Conservation (phyloP, 1,140 invertebrate genomes). For the Eurosta solidaginis region DNA sequence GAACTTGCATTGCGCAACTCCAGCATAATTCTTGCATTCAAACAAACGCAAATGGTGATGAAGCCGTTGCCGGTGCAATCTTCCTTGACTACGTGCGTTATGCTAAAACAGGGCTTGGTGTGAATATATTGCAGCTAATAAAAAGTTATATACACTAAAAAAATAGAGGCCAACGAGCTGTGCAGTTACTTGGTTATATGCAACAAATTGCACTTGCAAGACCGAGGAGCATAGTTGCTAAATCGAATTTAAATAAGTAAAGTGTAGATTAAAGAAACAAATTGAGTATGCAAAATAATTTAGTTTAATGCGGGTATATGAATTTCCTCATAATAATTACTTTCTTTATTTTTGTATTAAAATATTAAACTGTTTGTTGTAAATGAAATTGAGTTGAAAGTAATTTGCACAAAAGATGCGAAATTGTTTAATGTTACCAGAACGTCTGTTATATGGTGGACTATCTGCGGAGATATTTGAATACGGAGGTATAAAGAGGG, state of each 20-base stretch:
- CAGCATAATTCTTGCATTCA: slow-evolving; percentile 19
- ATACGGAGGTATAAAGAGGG: too few species aligned
- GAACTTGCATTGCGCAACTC: neutral
- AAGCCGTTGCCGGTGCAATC: neutral
- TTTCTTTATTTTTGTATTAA: too few species aligned
- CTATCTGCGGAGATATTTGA: too few species aligned
- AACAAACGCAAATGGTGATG: slow-evolving; percentile 4
- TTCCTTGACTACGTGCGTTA: neutral
- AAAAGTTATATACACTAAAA: neutral
- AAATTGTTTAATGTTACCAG: too few species aligned
- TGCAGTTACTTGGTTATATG: neutral
- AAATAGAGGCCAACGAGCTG: neutral
- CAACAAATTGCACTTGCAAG: neutral
- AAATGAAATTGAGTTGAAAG: too few species aligned
- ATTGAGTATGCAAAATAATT: neutral
- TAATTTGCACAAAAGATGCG: too few species aligned
- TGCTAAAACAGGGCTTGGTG: neutral
- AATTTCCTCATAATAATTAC: too few species aligned
- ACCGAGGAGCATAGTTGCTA: neutral
- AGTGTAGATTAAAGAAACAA: neutral
- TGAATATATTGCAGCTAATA: neutral
- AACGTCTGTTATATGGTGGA: too few species aligned
- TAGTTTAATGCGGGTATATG: neutral
- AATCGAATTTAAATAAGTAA: neutral
- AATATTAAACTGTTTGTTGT: too few species aligned